A percentile compares a stretch with the other conserved stretches of the same genome.
Conservation (phyloP, 2,113 vertebrate genomes). For the Ammospiza nelsoni region DNA sequence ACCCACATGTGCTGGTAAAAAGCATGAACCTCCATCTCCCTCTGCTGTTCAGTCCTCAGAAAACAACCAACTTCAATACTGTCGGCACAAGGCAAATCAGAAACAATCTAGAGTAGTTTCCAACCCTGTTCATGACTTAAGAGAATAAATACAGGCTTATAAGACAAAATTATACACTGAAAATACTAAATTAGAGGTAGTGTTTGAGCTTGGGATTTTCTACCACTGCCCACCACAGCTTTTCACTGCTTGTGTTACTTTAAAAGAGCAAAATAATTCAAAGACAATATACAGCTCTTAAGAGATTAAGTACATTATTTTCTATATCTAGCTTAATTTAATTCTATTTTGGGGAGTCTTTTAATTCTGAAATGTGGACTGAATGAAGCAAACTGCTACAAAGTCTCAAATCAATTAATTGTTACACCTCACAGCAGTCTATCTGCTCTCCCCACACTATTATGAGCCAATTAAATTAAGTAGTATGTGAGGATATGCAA, state of each 20-base stretch:
- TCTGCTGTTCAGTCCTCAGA: slow-evolving; percentile 38
- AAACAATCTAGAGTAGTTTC: not conserved
- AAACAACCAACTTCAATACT: not conserved
- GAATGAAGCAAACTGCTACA: not conserved
- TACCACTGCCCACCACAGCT: not conserved
- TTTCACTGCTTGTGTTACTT: not conserved
- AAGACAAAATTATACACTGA: not conserved
- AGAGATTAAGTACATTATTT: not conserved
- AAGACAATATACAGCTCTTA: not conserved
- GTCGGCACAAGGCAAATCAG: not conserved
- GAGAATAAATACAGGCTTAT: not conserved
- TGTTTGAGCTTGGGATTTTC: not conserved
- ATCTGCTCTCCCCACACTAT: not conserved
- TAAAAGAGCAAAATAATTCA: not conserved
- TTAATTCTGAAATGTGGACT: not conserved
- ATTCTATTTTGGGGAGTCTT: not conserved
- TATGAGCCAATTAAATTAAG: not conserved
- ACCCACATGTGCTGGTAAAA: not conserved
- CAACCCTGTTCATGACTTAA: not conserved
- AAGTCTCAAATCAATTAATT: not conserved
- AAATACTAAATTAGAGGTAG: not conserved
- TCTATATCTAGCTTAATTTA: not conserved
- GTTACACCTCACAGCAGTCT: not conserved
- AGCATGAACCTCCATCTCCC: slow-evolving; percentile 28
- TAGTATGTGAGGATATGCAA: not conserved